Base-by-base conservation (phyloP, 92 coral and sea anemone genomes). In the Heliopora coerulea region DNA sequence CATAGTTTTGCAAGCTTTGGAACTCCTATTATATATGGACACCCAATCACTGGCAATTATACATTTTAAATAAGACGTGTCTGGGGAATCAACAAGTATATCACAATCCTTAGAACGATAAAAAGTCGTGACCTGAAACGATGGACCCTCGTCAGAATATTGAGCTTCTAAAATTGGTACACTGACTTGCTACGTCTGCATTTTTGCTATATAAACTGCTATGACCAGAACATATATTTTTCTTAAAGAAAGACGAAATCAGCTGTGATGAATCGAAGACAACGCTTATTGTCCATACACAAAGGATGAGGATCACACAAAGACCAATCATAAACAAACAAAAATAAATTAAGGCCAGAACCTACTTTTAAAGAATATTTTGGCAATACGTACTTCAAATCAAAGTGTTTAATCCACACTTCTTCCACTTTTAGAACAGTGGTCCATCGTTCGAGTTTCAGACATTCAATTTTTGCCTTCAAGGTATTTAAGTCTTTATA, bases 131-230 rank as follows among this genome's bases (percentile, higher is more conserved):
- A 23, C 52, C 15, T 32, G 20, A 40, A 18, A 63, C 19, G 42
- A 37, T 37, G 42, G 42, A 37, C 42, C 42, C 15, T 63, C 27
- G 70, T 63, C 26, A 34, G 23, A 29, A 63, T 63, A 63, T 25
- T 25, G 15, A 34, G 34, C 20, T 27, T 34, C 39, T 25, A 37
- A 37, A 4, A 37, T 40, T 34, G 70, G 70, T 5, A 63, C 50
- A 63, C 18, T 63, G 70, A 52, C 70, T 29, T 18, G 37, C 70
- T 7, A 63, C 70, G 18, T 63, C 70, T 37, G 42, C 4, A 63
- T 63, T 63, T 15, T 29, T 52, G 37, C 5, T 37, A 39, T 50
- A 63, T 19, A 15, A 63, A 21, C 37, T 18, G 37, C 27, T 63
- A 63, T 34, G 33, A 50, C 15, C 27, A 2, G 70, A 29, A 63